Conservation (phyloP, 2,888 invertebrate species). For the Nemoura dubitans region DNA sequence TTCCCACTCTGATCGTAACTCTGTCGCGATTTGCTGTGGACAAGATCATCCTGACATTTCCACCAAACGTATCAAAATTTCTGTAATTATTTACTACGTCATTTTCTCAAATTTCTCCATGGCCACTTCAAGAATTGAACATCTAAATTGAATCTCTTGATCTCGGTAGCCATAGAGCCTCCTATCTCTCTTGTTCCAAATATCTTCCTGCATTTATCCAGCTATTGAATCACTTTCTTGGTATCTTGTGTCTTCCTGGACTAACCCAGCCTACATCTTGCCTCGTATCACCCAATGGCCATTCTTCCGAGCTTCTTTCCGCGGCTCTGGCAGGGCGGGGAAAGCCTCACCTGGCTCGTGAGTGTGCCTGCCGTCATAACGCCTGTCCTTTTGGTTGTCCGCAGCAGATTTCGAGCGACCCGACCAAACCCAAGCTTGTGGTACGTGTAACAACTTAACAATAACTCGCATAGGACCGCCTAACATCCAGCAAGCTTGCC, state of each 20-base stretch:
- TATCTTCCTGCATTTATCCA: not conserved
- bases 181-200: not conserved
- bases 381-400: conserved; percentile 54
- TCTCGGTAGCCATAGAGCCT: not conserved
- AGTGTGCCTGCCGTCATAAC: conserved; percentile 41
- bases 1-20: not conserved
- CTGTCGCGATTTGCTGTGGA: conserved; percentile 4
- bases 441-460: conserved; percentile 63
- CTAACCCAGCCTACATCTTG: no score
- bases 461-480: not conserved
- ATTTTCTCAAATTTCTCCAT: no score
- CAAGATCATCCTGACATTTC: not conserved
- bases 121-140: not conserved
- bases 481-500: not conserved
- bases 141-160: not conserved
- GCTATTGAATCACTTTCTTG: no score
- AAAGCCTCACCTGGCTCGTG: not conserved
- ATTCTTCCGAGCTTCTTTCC: not conserved
- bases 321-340: not conserved
- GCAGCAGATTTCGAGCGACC: conserved; percentile 61
- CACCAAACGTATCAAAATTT: not conserved
- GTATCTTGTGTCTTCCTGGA: no score
- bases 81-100: no score
- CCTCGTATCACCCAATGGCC: no score
- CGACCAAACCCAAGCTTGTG: conserved; percentile 71